Conservation (phyloP, 2,797 vertebrate species). For the Muscicapa comitata region DNA sequence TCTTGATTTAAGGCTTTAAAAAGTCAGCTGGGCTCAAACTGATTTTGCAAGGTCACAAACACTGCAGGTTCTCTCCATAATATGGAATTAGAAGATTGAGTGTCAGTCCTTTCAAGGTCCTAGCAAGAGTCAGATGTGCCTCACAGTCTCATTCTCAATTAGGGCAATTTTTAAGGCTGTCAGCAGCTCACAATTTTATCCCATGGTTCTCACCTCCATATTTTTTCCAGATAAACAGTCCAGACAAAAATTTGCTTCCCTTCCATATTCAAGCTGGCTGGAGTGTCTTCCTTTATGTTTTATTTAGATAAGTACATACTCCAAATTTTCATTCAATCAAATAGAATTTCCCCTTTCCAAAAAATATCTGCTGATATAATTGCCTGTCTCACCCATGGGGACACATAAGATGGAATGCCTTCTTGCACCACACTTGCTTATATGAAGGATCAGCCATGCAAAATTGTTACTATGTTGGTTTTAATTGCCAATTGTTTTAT, state of each 20-base stretch:
- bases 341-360: background rate
- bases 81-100: constrained; percentile 51
- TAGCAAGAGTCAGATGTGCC: constrained; percentile 13
- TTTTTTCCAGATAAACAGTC: constrained; percentile 15
- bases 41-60: constrained; percentile 72
- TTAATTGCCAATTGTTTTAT: background rate
- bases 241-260: background rate
- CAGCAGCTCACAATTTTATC: constrained; percentile 29
- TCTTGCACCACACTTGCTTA: background rate
- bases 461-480: background rate
- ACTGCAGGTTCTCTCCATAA: constrained; percentile 53
- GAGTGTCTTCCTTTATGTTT: background rate
- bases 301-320: background rate
- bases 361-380: background rate
- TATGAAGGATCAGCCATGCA: background rate
- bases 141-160: constrained; percentile 46
- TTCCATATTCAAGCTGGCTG: background rate
- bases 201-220: background rate
- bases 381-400: background rate
- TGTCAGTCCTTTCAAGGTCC: constrained; percentile 27
- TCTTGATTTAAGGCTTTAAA: constrained; percentile 75
- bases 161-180: constrained; percentile 54
- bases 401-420: background rate
- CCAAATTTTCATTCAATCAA: background rate
- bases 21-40: constrained; percentile 64